A percentile compares a stretch with the other conserved stretches of the same genome.
phyloP scores from a whole-genome alignment of 1,140 invertebrate species.

The Wiebesia pumilae region DNA sequence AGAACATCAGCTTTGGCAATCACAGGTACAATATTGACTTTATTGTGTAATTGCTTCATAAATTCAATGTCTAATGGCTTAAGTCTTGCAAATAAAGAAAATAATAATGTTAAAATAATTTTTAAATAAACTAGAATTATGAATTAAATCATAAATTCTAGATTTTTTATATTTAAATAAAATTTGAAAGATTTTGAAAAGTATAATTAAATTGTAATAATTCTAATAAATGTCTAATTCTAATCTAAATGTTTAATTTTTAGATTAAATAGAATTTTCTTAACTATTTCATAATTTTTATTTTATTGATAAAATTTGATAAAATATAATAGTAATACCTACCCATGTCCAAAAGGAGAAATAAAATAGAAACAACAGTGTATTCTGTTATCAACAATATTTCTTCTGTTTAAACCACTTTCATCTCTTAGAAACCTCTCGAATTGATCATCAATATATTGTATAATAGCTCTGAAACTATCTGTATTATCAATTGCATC shows the following conservation, averaged over 20 bases:
- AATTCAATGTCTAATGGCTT: constrained; percentile 97
- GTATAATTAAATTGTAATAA: neutral
- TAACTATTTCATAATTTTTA: neutral
- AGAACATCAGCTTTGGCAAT: constrained; percentile 99
- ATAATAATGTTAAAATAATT: constrained; percentile 13
- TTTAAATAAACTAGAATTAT: neutral
- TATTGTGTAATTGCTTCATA: constrained; percentile 98
- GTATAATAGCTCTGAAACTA: constrained; percentile 91
- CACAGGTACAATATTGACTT: constrained; percentile 99
- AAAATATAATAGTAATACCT: constrained; percentile 62
- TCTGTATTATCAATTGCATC: constrained; percentile 99
- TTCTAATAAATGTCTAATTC: too few species aligned
- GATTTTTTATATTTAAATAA: constrained; percentile 17
- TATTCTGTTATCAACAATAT: constrained; percentile 94
- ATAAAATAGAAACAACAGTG: constrained; percentile 99
- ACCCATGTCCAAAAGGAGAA: constrained; percentile 98
- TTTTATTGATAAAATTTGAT: neutral
- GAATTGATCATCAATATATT: constrained; percentile 96
- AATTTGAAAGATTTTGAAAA: neutral
- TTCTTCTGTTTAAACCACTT: constrained; percentile 91
- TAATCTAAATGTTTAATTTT: too few species aligned
- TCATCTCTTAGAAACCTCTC: constrained; percentile 93
- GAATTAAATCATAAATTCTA: constrained; percentile 23
- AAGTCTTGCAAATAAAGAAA: constrained; percentile 75
- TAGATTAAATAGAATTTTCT: neutral